Evolutionary conservation across 2,888 invertebrate genomes (phyloP).

Genomic region (Pachliopta kotzebuea): DNA sequence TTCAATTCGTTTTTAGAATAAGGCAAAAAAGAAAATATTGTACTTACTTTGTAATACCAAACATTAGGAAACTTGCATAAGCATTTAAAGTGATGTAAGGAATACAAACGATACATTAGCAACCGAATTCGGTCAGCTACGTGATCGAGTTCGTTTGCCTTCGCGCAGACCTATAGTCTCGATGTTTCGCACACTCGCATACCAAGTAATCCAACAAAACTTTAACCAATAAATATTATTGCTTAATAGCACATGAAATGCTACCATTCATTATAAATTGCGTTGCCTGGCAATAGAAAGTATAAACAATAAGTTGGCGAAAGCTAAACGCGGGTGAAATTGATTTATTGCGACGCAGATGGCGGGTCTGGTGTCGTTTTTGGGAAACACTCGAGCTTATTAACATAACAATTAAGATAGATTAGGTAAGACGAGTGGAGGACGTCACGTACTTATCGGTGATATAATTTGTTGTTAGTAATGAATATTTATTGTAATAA

Average conservation of each 20-base stretch:
- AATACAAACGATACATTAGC: conserved; percentile 23
- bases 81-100: conserved; percentile 11
- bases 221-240: conserved; percentile 55
- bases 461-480: neutral
- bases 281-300: conserved; percentile 66
- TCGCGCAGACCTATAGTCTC: conserved; percentile 17
- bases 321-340: conserved; percentile 72
- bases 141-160: conserved; percentile 18
- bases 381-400: conserved; percentile 71
- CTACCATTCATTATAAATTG: conserved; percentile 66
- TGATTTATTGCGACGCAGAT: conserved; percentile 64
- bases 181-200: conserved; percentile 18
- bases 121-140: conserved; percentile 28
- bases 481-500: neutral
- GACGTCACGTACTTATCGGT: neutral
- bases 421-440: conserved; percentile 53
- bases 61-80: conserved; percentile 25
- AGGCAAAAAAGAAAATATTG: conserved; percentile 3
- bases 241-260: conserved; percentile 62
- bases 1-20: neutral
- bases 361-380: conserved; percentile 60
- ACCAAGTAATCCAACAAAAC: conserved; percentile 48
- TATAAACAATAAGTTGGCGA: conserved; percentile 77
- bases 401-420: conserved; percentile 74
- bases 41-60: conserved; percentile 8